A percentile compares a stretch with the other conserved stretches of the same genome.
Conservation (phyloP, 2,888 invertebrate species). For the Hypselothyrea guttata region DNA sequence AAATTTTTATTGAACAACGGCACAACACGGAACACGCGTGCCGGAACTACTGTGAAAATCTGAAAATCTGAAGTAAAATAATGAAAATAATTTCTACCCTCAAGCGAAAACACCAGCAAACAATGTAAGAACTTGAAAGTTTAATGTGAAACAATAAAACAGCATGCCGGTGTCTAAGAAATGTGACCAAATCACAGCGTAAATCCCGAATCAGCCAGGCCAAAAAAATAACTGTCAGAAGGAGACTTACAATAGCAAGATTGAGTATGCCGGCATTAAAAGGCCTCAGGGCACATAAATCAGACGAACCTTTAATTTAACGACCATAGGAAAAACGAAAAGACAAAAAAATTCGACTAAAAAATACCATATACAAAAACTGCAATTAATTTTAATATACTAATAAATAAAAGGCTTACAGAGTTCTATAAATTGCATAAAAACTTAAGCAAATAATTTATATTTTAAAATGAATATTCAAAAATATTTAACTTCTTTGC, state of each 20-base stretch:
- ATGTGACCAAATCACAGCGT: conserved; percentile 20
- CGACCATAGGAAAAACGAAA: background rate
- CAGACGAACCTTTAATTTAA: conserved; percentile 38
- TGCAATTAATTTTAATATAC: too few relatives aligned
- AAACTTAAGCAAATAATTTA: too few relatives aligned
- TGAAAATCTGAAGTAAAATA: conserved; percentile 1
- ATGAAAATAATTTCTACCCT: too few relatives aligned
- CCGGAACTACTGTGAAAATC: conserved; percentile 13
- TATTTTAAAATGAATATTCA: too few relatives aligned
- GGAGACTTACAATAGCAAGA: conserved; percentile 30
- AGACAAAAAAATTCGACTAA: background rate
- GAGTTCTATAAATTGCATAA: too few relatives aligned
- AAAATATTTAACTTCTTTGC: too few relatives aligned
- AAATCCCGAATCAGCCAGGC: conserved; percentile 15
- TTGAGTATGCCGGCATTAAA: conserved; percentile 30
- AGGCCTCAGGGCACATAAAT: conserved; percentile 39
- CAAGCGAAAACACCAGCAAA: background rate
- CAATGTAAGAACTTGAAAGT: conserved; percentile 12
- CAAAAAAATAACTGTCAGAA: conserved; percentile 38
- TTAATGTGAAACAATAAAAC: background rate
- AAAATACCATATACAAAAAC: conserved; percentile 2
- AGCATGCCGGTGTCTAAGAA: background rate
- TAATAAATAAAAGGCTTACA: too few relatives aligned
- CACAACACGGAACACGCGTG: conserved; percentile 2
- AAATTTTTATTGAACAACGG: conserved; percentile 16